Evolutionary conservation across 37 sponge, comb jelly and placozoan genomes (phyloP), one percentile per base, ranked within the genome.

Genomic region (Beroe forskalii): DNA sequence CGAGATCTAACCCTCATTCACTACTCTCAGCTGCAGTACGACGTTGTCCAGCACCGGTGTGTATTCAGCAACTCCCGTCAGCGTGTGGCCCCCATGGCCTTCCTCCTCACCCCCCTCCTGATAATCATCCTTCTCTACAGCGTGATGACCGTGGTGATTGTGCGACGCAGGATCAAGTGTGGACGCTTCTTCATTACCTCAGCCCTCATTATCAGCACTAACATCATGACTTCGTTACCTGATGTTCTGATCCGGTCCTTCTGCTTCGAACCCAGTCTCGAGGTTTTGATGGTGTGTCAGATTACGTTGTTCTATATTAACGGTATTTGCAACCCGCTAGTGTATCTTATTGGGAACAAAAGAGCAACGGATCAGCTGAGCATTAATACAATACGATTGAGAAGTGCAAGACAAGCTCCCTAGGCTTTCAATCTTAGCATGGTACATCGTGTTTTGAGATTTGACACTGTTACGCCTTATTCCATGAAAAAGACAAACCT

Each of bases 251-350:
- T 80, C n/a, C 0, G 3, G 1, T 33, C 48, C 4, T 41, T 80
- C 44, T 20, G 23, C 8, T 6, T 43, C 14, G 28, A 44, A 3
- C 20, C 55, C 17, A 38, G 40, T 3, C 20, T 42, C 27, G 55
- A 41, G 28, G 55, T 80, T 9, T 27, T 41, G 28, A 43, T 23
- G n/a, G 28, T 80, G 6, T 44, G 20, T 44, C 3, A 9, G 9
- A 38, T 44, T 9, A 43, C 55, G 0, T 27, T 80, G 17, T 80
- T 80, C 27, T 80, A 80, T n/a, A 80, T 80, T 9, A 80, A 80
- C 31, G 86, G 86, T 24, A 43, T 80, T 12, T 80, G 86, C 42
- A 80, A 80, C 35, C 86, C 86, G 30, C 55, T 80, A 19, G 19
- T 80, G 23, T 80, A 80, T 25, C 55, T 80, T n/a, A 22, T 8